Conservation (phyloP, 1,140 invertebrate species). For the Zelostemma sp. region DNA sequence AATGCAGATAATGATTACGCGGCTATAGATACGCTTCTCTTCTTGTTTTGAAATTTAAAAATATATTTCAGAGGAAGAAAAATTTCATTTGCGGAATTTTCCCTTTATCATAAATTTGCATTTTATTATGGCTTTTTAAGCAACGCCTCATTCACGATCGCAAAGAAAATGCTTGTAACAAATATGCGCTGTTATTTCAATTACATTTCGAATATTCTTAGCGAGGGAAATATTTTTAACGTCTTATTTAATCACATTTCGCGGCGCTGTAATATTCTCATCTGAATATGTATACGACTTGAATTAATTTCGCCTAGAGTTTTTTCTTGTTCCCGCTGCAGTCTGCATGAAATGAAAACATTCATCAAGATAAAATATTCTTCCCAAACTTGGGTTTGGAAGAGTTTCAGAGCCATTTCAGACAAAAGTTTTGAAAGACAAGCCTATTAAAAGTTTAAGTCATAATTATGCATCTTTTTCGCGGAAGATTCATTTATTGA, state of each 20-base stretch:
- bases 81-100: background rate
- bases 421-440: conserved; percentile 9
- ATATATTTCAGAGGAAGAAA: background rate
- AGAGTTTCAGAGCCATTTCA: conserved; percentile 10
- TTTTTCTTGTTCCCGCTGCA: conserved; percentile 7
- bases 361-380: conserved; percentile 19
- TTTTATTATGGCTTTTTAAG: background rate
- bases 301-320: conserved; percentile 13
- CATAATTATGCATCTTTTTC: background rate
- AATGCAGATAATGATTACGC: background rate
- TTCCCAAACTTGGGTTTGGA: background rate
- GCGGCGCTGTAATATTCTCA: conserved; percentile 3
- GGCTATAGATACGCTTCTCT: background rate
- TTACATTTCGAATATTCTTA: background rate
- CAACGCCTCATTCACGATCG: background rate
- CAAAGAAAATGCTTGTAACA: background rate
- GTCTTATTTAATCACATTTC: conserved; percentile 3
- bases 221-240: conserved; percentile 2
- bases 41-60: conserved; percentile 2
- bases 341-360: conserved; percentile 14
- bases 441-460: conserved; percentile 10
- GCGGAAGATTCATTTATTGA: conserved; percentile 1
- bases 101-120: background rate
- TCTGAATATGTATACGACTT: conserved; percentile 9
- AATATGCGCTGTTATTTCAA: background rate